Percentiles rank a stretch among this genome's conserved stretches.
phyloP scores from a whole-genome alignment of 2,888 invertebrate genomes.

The Uloborus plumipes region DNA sequence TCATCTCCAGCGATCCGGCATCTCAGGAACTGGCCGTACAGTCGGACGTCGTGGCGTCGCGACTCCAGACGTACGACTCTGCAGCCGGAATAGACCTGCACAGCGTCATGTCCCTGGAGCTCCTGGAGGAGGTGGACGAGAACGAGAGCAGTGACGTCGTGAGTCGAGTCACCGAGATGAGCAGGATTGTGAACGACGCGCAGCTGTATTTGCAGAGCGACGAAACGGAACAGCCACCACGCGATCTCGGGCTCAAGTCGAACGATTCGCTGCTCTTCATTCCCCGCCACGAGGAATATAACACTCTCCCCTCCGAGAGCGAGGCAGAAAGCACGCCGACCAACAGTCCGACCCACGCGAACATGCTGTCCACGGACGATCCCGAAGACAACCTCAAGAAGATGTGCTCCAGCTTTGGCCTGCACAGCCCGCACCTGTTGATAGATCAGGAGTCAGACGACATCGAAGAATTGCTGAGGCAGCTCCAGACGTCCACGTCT shows the following conservation, averaged over 20 bases:
- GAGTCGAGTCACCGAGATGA: conserved; percentile 84
- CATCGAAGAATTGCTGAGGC: conserved; percentile 70
- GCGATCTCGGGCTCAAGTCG: conserved; percentile 79
- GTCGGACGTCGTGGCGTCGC: conserved; percentile 9
- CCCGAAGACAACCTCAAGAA: conserved; percentile 53
- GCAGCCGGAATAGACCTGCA: conserved; percentile 77
- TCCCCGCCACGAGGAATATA: conserved; percentile 49
- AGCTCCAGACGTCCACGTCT: conserved; percentile 71
- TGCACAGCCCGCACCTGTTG: conserved; percentile 83
- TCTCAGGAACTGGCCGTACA: background rate
- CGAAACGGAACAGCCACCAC: conserved; percentile 69
- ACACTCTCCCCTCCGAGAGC: conserved; percentile 78
- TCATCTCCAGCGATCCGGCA: conserved; percentile 23
- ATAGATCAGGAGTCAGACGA: conserved; percentile 64
- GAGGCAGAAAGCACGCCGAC: conserved; percentile 89
- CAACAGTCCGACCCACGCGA: conserved; percentile 81
- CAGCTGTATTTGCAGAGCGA: conserved; percentile 77
- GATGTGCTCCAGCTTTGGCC: conserved; percentile 80
- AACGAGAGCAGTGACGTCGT: conserved; percentile 79
- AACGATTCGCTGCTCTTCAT: conserved; percentile 84
- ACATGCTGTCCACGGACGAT: conserved; percentile 65
- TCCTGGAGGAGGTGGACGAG: conserved; percentile 75
- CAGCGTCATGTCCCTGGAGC: conserved; percentile 82
- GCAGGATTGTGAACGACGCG: conserved; percentile 84
- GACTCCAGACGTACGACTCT: conserved; percentile 9